Conservation (phyloP, 2,797 vertebrate species). For the Fistularia tabacaria region DNA sequence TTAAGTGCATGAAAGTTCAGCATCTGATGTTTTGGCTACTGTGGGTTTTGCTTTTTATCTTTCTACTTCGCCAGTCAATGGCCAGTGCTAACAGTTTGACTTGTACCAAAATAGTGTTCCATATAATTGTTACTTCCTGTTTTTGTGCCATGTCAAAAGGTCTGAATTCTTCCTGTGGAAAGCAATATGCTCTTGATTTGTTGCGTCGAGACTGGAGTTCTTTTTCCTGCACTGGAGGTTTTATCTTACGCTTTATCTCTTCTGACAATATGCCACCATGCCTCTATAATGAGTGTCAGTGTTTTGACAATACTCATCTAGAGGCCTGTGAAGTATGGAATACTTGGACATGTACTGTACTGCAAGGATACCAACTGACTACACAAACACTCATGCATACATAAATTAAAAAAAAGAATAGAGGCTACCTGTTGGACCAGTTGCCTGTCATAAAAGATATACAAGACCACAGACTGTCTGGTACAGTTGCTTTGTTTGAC, state of each 20-base stretch:
- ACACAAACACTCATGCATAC: slow-evolving; percentile 6
- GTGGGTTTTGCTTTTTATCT: background rate
- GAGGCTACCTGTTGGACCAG: slow-evolving; percentile 61
- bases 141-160: slow-evolving; percentile 21
- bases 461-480: slow-evolving; percentile 34
- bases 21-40: slow-evolving; percentile 21
- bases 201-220: slow-evolving; percentile 20
- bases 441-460: slow-evolving; percentile 46
- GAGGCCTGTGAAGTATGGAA: slow-evolving; percentile 26
- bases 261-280: slow-evolving; percentile 68
- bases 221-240: slow-evolving; percentile 19
- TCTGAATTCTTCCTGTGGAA: slow-evolving; percentile 25
- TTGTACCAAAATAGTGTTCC: too few relatives aligned
- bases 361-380: slow-evolving; percentile 9
- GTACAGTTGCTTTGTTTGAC: slow-evolving; percentile 55
- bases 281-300: slow-evolving; percentile 39
- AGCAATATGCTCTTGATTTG: slow-evolving; percentile 16
- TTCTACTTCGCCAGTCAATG: too few relatives aligned
- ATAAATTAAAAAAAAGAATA: slow-evolving; percentile 49
- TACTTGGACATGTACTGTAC: slow-evolving; percentile 8
- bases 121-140: background rate
- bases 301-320: slow-evolving; percentile 55
- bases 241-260: slow-evolving; percentile 56
- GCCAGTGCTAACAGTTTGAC: too few relatives aligned
- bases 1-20: slow-evolving; percentile 1